A percentile compares a stretch with the other conserved stretches of the same genome.
These are phyloP conservation scores for Eretmocerus hayati DNA, from an alignment of 2,888 invertebrate species.

Conservation along the genomic window DNA sequence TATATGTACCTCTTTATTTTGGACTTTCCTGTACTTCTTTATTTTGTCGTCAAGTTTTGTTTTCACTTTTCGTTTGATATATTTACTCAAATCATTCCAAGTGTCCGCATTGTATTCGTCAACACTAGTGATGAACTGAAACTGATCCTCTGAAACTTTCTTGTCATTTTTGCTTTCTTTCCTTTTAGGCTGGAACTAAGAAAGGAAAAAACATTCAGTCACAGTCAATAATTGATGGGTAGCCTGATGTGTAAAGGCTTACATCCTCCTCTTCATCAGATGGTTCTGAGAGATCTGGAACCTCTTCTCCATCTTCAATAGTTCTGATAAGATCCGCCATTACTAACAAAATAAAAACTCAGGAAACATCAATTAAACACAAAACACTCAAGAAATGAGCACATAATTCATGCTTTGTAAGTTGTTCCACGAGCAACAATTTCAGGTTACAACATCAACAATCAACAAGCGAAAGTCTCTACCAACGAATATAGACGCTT, in stretches of 20 bases:
- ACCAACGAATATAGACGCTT: too few species aligned
- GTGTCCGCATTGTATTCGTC: slow-evolving; percentile 76
- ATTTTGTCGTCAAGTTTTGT: slow-evolving; percentile 82
- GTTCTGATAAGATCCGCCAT: slow-evolving; percentile 65
- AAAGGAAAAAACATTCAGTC: slow-evolving; percentile 16
- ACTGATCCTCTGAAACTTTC: slow-evolving; percentile 72
- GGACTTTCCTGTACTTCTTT: slow-evolving; percentile 48
- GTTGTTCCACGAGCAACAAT: too few species aligned
- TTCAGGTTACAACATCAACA: too few species aligned
- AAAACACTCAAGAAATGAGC: too few species aligned
- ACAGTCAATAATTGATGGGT: not conserved
- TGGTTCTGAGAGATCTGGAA: slow-evolving; percentile 71
- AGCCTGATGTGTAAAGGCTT: too few species aligned
- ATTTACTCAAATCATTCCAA: slow-evolving; percentile 73
- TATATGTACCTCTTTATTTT: slow-evolving; percentile 48
- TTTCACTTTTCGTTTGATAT: slow-evolving; percentile 71
- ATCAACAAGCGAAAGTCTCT: too few species aligned
- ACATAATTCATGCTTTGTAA: too few species aligned
- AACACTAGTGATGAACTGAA: slow-evolving; percentile 70
- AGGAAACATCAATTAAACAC: slow-evolving; percentile 1
- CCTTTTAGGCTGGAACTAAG: slow-evolving; percentile 76
- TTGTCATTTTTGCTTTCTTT: slow-evolving; percentile 66
- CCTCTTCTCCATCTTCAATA: slow-evolving; percentile 75
- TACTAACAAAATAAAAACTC: not conserved
- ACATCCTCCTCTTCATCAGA: slow-evolving; percentile 78